Evolutionary conservation across 92 coral and sea anemone genomes (phyloP), one percentile per base, ranked within the genome.

Genomic region (Zoanthus gigantus): DNA sequence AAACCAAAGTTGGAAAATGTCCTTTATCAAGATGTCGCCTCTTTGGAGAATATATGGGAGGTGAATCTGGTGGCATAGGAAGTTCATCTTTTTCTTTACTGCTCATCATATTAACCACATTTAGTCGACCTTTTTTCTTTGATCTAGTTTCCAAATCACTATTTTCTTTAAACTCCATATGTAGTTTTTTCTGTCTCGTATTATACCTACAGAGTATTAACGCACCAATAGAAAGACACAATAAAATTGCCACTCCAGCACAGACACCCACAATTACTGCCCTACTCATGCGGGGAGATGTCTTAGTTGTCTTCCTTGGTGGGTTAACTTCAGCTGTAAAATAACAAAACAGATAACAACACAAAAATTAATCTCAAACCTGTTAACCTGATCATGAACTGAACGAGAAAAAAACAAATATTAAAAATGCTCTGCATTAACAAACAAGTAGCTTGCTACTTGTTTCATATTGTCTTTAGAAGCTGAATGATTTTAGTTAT

Each of bases 161-260:
- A 54, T 93, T 94, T 71, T 91, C 95, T 45, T 94, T 94, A 91
- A 95, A 95, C 71, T 91, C 96, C 93, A 95, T 95, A 71, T 93
- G 94, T 54, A 95, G 90, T 83, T 87, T 95, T 60, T 89, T 87
- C 72, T 95, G 98, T 45, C 72, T 91, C 61, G 85, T 34, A 23
- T 54, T 74, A 75, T 95, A 89, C 73, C 91, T 92, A 9, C 88
- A 85, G 48, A 95, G 84, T 61, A 95, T 78, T 3, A 68, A 89
- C 10, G 89, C 61, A 58, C 96, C 98, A 46, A 91, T 88, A 30
- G 76, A 65, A 17, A 91, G 16, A 53, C 94, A 83, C 42, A 91
- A 9, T 42, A 93, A 54, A 10, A 93, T 65, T 3, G 98, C 87
- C 85, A 95, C 83, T 2, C 93, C 98, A 2, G 98, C 98, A 75